Conservation (phyloP, 1,140 invertebrate genomes). For the Pachypeltis micranthus region DNA sequence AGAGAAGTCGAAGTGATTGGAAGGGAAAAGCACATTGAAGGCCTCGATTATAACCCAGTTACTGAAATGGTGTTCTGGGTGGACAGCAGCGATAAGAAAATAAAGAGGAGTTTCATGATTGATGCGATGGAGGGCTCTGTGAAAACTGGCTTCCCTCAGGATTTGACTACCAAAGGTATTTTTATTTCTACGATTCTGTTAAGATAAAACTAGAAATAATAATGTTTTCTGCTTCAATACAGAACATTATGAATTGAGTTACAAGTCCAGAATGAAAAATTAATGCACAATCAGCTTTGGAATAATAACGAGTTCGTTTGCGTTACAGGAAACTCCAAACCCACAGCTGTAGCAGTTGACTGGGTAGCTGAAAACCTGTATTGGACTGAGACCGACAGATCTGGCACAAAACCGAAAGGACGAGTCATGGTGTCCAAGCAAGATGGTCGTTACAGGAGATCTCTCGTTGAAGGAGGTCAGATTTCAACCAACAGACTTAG, state of each 20-base stretch:
- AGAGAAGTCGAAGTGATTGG: slow-evolving; percentile 63
- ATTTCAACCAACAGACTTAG: neutral
- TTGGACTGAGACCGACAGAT: slow-evolving; percentile 78
- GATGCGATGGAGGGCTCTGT: slow-evolving; percentile 59
- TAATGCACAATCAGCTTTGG: too few species aligned
- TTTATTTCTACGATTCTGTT: neutral
- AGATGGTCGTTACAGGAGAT: slow-evolving; percentile 78
- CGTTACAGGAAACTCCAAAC: slow-evolving; percentile 53
- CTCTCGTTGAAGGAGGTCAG: slow-evolving; percentile 41
- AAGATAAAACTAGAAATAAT: too few species aligned
- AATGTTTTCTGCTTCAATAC: too few species aligned
- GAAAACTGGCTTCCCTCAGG: slow-evolving; percentile 75
- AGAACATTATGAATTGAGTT: too few species aligned
- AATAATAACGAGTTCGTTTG: too few species aligned
- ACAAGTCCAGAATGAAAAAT: too few species aligned
- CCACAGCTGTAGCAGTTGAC: slow-evolving; percentile 75
- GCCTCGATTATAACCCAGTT: slow-evolving; percentile 74
- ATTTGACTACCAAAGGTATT: slow-evolving; percentile 61
- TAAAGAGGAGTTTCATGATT: slow-evolving; percentile 83
- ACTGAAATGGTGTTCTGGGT: slow-evolving; percentile 85
- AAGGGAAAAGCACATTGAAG: slow-evolving; percentile 73
- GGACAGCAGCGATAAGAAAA: slow-evolving; percentile 75
- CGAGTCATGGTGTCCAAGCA: slow-evolving; percentile 74
- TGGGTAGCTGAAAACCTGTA: slow-evolving; percentile 88
- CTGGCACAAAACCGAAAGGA: slow-evolving; percentile 55